A percentile compares a stretch with the other conserved stretches of the same genome.
phyloP scores from a whole-genome alignment of 2,113 vertebrate species.

The Tylochromis polylepis region DNA sequence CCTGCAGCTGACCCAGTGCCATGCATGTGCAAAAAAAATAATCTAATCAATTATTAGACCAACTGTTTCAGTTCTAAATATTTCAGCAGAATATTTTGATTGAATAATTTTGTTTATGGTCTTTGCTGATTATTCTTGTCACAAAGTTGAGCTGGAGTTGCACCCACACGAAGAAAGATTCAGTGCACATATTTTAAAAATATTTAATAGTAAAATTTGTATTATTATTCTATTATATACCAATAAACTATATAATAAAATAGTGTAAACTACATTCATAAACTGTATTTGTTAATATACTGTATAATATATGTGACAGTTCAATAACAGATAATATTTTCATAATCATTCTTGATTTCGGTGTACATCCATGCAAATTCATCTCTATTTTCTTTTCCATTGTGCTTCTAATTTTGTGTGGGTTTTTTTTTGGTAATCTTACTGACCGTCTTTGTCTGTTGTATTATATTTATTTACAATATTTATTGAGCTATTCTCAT shows the following conservation, averaged over 20 bases:
- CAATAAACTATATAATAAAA: background rate
- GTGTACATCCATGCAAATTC: accelerated
- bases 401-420: background rate
- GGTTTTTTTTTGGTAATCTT: accelerated
- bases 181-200: background rate
- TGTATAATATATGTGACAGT: no score
- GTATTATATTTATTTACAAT: background rate
- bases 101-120: background rate
- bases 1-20: no score
- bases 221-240: background rate
- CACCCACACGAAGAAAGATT: background rate
- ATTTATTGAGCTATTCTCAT: background rate
- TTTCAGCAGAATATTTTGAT: no score
- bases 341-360: background rate
- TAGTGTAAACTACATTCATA: background rate
- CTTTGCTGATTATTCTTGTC: background rate
- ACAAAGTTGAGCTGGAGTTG: background rate
- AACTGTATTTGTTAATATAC: background rate
- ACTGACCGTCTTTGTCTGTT: background rate
- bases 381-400: background rate
- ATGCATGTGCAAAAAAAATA: no score
- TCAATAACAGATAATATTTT: background rate
- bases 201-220: no score
- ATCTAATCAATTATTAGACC: no score
- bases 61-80: no score